Conservation (phyloP, 2,797 vertebrate species). For the Sciurus vulgaris region DNA sequence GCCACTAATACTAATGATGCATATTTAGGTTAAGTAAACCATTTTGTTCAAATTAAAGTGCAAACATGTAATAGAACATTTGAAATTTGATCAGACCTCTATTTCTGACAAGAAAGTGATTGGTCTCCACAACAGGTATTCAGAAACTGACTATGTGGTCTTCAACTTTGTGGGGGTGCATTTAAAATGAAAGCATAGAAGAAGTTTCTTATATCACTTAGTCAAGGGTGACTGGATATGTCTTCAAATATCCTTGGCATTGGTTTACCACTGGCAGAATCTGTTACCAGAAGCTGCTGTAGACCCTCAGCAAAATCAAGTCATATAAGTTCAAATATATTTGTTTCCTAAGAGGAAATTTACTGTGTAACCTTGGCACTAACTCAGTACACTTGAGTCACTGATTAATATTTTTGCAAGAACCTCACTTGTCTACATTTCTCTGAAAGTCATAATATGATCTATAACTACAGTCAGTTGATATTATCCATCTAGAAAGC, state of each 20-base stretch:
- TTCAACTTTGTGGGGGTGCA: background rate
- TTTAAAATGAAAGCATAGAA: background rate
- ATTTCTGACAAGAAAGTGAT: background rate
- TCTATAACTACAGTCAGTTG: background rate
- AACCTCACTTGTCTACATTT: background rate
- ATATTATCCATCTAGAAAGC: background rate
- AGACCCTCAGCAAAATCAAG: background rate
- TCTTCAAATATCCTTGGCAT: background rate
- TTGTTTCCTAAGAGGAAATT: background rate
- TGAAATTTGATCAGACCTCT: background rate
- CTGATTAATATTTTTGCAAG: background rate
- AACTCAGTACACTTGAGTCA: background rate
- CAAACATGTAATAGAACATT: background rate
- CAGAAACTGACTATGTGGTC: background rate
- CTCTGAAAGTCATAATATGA: background rate
- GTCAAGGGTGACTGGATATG: background rate
- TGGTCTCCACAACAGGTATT: background rate
- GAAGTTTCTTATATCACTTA: rapidly evolving
- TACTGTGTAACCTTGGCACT: background rate
- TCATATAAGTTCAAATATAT: background rate
- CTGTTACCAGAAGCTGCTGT: background rate
- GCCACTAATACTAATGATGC: background rate
- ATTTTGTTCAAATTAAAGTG: background rate
- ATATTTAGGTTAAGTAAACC: background rate
- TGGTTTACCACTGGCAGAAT: background rate